Evolutionary conservation across 2,113 vertebrate species (phyloP).

Genomic region (Callipepla californica): DNA sequence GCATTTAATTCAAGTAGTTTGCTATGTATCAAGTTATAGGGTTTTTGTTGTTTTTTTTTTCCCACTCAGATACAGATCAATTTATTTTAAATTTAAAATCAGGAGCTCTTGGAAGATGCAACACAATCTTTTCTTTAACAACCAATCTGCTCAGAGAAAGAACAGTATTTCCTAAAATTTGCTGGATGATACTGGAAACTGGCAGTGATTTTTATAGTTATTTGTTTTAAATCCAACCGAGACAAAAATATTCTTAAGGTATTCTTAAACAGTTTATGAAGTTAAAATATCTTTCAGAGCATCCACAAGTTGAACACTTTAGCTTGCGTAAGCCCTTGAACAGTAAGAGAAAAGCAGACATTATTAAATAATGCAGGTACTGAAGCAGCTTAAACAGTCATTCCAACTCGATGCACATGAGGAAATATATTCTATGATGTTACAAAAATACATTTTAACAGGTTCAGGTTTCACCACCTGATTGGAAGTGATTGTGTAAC

Average conservation of each 20-base stretch:
- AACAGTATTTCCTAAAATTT: slow-evolving; percentile 26
- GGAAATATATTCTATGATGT: not conserved
- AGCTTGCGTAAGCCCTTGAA: not conserved
- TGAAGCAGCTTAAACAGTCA: not conserved
- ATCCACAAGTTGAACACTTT: rapidly evolving
- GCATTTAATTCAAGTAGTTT: slow-evolving; percentile 66
- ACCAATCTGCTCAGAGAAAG: slow-evolving; percentile 51
- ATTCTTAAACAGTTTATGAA: not conserved
- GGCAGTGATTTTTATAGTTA: slow-evolving; percentile 27
- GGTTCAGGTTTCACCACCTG: not conserved
- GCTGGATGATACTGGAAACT: slow-evolving; percentile 8
- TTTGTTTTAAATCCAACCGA: slow-evolving; percentile 23
- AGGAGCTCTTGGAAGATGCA: slow-evolving; percentile 43
- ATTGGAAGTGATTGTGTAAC: not conserved
- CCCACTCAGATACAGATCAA: slow-evolving; percentile 33
- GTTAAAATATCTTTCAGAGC: slow-evolving; percentile 2
- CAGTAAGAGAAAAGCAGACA: not conserved
- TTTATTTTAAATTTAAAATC: slow-evolving; percentile 66
- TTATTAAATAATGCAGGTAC: not conserved
- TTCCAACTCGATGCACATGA: rapidly evolving
- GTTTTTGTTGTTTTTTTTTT: not conserved
- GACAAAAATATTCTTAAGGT: slow-evolving; percentile 6
- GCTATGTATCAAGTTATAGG: not conserved
- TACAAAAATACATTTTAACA: not conserved
- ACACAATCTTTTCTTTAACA: slow-evolving; percentile 51